Percentiles rank a stretch among this genome's conserved stretches.
These are phyloP conservation scores for Drosophila lacicola DNA, from an alignment of 2,888 invertebrate species.

Conservation along the genomic window DNA sequence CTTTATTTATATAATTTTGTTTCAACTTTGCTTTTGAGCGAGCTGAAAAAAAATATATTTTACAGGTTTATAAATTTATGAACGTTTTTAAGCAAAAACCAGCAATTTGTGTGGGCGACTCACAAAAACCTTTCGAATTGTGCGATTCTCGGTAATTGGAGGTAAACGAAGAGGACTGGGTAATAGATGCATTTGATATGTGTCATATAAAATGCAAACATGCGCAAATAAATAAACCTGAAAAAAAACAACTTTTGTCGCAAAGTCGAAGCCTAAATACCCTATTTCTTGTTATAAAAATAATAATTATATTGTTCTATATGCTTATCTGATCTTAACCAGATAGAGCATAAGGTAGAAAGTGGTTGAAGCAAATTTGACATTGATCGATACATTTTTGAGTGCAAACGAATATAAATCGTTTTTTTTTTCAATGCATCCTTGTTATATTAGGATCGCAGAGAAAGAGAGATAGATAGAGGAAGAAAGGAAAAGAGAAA, in stretches of 20 bases:
- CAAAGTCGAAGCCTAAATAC: background rate
- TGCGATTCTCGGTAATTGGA: conserved; percentile 4
- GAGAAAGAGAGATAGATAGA: background rate
- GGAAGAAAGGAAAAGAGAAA: background rate
- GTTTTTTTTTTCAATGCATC: too few relatives aligned
- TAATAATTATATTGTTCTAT: too few relatives aligned
- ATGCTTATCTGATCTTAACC: too few relatives aligned
- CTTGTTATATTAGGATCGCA: too few relatives aligned
- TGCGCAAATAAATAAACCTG: conserved; percentile 6
- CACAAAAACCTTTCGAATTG: conserved; percentile 16
- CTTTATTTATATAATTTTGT: conserved; percentile 4
- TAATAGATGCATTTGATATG: conserved; percentile 32
- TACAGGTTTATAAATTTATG: conserved; percentile 20
- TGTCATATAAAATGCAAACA: conserved; percentile 30
- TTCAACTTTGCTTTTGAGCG: background rate
- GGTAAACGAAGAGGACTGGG: conserved; percentile 6
- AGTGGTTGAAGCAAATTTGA: too few relatives aligned
- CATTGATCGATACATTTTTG: too few relatives aligned
- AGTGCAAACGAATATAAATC: too few relatives aligned
- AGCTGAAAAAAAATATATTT: conserved; percentile 5
- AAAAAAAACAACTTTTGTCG: background rate
- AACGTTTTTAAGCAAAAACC: conserved; percentile 7
- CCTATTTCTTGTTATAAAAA: background rate
- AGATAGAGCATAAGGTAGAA: too few relatives aligned
- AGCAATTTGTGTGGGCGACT: conserved; percentile 14